Evolutionary conservation across 2,797 vertebrate species (phyloP).

Genomic region (Manis pentadactyla): DNA sequence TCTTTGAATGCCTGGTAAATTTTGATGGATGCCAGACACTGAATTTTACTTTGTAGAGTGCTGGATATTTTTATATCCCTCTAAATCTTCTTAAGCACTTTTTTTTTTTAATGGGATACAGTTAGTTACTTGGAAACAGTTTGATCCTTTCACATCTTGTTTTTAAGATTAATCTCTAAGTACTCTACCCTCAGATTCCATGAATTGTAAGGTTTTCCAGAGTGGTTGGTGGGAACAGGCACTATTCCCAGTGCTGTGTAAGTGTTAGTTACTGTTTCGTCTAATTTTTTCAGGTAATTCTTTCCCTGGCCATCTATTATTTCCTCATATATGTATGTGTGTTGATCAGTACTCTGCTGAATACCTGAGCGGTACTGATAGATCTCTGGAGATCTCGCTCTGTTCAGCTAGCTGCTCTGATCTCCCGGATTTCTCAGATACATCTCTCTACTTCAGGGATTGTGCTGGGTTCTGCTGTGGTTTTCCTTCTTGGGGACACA

Average conservation of each 20-base stretch:
- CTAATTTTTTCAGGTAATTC: background rate
- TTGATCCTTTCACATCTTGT: background rate
- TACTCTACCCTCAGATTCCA: background rate
- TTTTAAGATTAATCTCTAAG: constrained; percentile 49
- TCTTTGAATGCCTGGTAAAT: constrained; percentile 19
- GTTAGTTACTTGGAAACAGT: constrained; percentile 25
- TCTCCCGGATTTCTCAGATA: background rate
- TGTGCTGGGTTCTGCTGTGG: background rate
- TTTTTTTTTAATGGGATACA: too few species aligned
- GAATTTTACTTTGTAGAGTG: constrained; percentile 25
- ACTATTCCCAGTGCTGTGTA: background rate
- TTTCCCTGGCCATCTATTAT: background rate
- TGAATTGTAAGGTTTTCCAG: background rate
- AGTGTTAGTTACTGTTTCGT: background rate
- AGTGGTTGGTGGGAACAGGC: background rate
- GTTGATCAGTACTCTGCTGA: background rate
- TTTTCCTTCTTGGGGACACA: background rate
- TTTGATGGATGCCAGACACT: background rate
- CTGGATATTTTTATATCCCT: constrained; percentile 39
- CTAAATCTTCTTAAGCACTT: constrained; percentile 7
- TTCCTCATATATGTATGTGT: background rate
- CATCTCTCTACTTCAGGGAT: background rate
- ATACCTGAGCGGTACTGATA: background rate
- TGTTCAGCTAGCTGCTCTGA: background rate
- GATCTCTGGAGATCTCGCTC: background rate